phyloP scores from a whole-genome alignment of 2,113 vertebrate species.

The Psettodes erumei region DNA sequence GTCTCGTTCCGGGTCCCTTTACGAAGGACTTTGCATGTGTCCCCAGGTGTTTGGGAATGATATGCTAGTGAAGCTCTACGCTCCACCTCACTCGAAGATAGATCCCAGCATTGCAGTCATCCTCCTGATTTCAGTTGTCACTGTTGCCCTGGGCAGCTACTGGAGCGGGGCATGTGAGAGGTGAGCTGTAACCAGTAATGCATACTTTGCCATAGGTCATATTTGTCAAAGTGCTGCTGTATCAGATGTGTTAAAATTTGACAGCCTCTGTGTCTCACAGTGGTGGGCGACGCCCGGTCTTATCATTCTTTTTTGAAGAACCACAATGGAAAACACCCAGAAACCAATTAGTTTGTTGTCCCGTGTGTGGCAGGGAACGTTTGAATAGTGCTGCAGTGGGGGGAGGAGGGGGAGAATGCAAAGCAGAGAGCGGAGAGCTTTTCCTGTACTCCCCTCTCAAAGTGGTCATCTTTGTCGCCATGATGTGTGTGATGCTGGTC shows the following conservation, averaged over 20 bases:
- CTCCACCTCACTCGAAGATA: conserved; percentile 82
- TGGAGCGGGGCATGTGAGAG: conserved; percentile 92
- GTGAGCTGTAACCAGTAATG: conserved; percentile 51
- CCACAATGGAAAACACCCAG: not conserved
- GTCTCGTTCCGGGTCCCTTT: not conserved
- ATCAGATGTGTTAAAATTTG: not conserved
- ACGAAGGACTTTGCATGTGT: conserved; percentile 20
- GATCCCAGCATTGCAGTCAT: conserved; percentile 91
- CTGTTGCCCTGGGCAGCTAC: conserved; percentile 90
- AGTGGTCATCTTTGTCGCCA: conserved; percentile 88
- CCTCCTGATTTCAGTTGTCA: conserved; percentile 90
- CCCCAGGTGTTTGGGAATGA: conserved; percentile 83
- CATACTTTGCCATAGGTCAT: not conserved
- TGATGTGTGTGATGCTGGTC: conserved; percentile 93
- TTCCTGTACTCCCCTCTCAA: conserved; percentile 88
- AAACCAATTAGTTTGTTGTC: not conserved
- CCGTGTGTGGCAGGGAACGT: conserved; percentile 80
- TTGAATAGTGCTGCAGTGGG: conserved; percentile 72
- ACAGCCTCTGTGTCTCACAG: not conserved
- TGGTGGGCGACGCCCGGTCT: not conserved
- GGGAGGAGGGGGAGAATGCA: conserved; percentile 65
- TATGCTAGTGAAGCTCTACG: conserved; percentile 87
- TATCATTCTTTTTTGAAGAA: not conserved
- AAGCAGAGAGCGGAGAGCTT: conserved; percentile 69
- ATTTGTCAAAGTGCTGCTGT: not conserved